Percentiles rank a stretch among this genome's conserved stretches.
phyloP scores from a whole-genome alignment of 2,113 vertebrate species.

The Urocitellus parryii region DNA sequence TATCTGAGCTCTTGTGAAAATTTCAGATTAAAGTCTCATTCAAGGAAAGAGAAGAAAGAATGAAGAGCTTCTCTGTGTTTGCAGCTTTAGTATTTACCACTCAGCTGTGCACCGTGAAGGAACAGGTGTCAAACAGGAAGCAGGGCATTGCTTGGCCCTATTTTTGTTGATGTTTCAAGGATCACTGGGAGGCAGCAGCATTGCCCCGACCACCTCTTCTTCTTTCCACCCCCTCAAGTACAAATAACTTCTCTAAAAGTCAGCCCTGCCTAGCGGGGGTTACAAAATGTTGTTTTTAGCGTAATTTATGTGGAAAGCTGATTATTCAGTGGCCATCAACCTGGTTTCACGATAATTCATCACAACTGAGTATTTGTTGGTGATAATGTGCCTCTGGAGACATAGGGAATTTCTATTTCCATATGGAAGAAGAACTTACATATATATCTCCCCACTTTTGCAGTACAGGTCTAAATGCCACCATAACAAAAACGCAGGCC shows the following conservation, averaged over 20 bases:
- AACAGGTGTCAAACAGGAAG: not conserved
- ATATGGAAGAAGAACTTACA: slow-evolving; percentile 55
- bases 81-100: not conserved
- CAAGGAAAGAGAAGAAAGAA: not conserved
- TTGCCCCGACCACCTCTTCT: not conserved
- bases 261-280: slow-evolving; percentile 26
- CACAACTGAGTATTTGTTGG: not conserved
- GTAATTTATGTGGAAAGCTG: slow-evolving; percentile 41
- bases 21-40: slow-evolving; percentile 1
- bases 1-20: not conserved
- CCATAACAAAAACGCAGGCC: not conserved
- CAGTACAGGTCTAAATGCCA: slow-evolving; percentile 40
- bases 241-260: slow-evolving; percentile 3
- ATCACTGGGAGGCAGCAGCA: not conserved
- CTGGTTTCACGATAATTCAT: slow-evolving; percentile 22
- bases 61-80: not conserved
- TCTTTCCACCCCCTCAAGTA: not conserved
- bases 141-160: not conserved
- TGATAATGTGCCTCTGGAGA: not conserved
- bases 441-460: not conserved
- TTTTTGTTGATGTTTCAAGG: slow-evolving; percentile 14
- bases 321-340: slow-evolving; percentile 47
- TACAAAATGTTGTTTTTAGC: slow-evolving; percentile 47
- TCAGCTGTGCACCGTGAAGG: not conserved
- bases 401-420: slow-evolving; percentile 40